Evolutionary conservation across 2,113 vertebrate species (phyloP), one percentile per base, ranked within the genome.

Genomic region (Nibea coibor): DNA sequence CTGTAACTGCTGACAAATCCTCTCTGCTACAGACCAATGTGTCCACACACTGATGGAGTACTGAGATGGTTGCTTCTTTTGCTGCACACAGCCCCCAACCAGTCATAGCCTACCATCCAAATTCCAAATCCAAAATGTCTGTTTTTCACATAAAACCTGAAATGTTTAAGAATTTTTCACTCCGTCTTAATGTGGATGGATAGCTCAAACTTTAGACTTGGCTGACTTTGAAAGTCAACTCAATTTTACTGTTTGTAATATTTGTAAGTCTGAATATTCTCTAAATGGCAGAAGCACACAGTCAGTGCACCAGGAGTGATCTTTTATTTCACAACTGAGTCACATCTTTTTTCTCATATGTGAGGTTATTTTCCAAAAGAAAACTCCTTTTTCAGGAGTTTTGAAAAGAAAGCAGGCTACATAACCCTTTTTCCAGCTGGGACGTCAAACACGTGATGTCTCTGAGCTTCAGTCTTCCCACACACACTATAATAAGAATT

Each of bases 401-500:
- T 26, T 48, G n/a, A 66, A 65, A 51, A 59, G 35, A 72, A 61
- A 72, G n/a, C 10, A 10, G 16, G 26, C 43, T 28, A 15, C 20
- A 26, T 45, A 26, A 47, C 17, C 2, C 11, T 66, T 76, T 16
- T 47, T 5, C 22, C 54, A 28, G 22, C 56, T 66, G 7, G 51
- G 50, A 42, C 57, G 59, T 63, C 35, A 54, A 42, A 53, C 14
- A 53, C 47, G 57, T 62, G 64, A 77, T 59, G 31, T 56, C 7
- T 54, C 19, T 4, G 10, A 48, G 42, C 45, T 15, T 50, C 45
- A 22, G 4, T 28, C 35, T 28, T 31, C 39, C 42, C 53, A 61
- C 45, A 35, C 74, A 24, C 28, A 45, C n/a, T 28, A 24, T 75
- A 64, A 75, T 50, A 51, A 59, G 35, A 35, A 59, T 59, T 35